Base-by-base conservation (phyloP, 2,797 vertebrate species). In the Macropodus opercularis region DNA sequence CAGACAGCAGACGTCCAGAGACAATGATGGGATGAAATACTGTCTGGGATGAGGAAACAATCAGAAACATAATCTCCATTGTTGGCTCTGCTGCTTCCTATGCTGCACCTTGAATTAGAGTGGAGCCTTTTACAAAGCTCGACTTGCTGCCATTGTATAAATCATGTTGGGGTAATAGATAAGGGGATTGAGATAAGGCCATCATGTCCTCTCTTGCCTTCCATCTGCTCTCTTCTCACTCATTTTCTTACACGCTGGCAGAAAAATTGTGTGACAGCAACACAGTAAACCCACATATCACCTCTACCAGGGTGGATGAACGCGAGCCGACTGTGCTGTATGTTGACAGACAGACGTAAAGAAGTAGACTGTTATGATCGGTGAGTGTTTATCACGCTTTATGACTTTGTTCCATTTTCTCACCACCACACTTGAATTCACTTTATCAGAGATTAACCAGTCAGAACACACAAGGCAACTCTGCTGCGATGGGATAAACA, bases 161-260 rank as follows among this genome's bases (percentile, higher is more conserved):
- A 81, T 80, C 52, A 61, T 39, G 56, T 82, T 79, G 62, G 40
- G 26, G 14, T 48, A 55, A 80, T 66, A 54, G 62, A 67, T 63
- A 58, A 39, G 63, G 70, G 62, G 61, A 62, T 63, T 56, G 4
- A 69, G 68, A 83, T 81, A 72, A 75, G 43, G 73, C 55, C 68
- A 75, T 75, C 1, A 60, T 75, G 62, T 83, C 69, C 41, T 44
- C 67, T 58, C 23, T 52, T 50, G 49, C 35, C 18, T 63, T 47
- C 65, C 23, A 55, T 62, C 49, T 23, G 42, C 46, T 44, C 35
- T 62, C 19, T 39, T 67, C 65, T 74, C 55, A 49, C 41, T 55
- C 39, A 58, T 63, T 63, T 77, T 29, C 69, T 69, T 50, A 36
- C 18, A 50, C 15, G 53, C 21, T 68, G 61, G 48, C 44, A n/a